These are phyloP conservation scores for Peromyscus nudipes DNA, from an alignment of 2,797 vertebrate genomes.

Conservation along the genomic window DNA sequence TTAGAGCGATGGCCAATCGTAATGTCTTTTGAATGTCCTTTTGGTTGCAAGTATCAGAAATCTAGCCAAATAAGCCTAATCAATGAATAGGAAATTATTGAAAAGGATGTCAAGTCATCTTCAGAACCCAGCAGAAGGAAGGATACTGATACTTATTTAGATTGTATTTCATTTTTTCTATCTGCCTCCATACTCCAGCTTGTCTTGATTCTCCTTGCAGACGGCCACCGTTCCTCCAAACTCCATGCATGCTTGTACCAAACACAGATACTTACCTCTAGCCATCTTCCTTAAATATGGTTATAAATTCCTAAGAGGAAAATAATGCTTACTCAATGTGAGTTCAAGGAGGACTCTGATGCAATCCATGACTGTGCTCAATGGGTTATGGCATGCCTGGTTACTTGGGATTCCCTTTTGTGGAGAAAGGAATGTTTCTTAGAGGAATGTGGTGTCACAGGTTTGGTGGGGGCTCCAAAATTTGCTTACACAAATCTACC, in stretches of 20 bases:
- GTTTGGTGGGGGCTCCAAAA: background rate
- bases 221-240: background rate
- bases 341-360: background rate
- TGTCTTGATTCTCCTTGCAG: background rate
- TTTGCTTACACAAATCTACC: background rate
- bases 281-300: background rate
- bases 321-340: background rate
- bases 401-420: background rate
- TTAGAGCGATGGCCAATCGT: background rate
- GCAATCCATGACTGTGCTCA: background rate
- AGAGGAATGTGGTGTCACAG: background rate
- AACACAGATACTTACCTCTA: background rate
- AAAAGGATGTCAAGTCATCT: background rate
- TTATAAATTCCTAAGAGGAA: slow-evolving; percentile 22
- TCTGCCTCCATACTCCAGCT: background rate
- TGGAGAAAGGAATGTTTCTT: background rate
- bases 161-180: background rate
- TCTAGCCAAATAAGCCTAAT: background rate
- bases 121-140: background rate
- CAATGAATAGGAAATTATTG: background rate
- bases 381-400: background rate
- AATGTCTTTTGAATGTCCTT: background rate
- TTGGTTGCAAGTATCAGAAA: background rate
- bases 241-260: background rate
- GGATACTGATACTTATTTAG: background rate